Percentiles rank a stretch among this genome's conserved stretches.
Evolutionary conservation across 2,113 vertebrate species (phyloP).

Genomic region (Mustela nigripes): DNA sequence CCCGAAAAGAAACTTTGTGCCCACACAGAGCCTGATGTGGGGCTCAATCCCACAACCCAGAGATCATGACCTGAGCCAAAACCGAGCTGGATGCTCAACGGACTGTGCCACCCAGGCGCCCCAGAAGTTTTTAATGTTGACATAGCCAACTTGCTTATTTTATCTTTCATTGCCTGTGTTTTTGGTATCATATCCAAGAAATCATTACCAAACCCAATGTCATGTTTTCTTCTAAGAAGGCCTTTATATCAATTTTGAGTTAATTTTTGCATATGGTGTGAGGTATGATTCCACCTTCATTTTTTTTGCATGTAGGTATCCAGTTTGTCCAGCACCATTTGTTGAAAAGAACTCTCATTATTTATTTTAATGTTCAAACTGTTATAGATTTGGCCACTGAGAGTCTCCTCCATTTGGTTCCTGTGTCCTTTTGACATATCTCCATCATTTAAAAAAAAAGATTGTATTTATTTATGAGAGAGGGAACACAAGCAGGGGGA

Average conservation of each 20-base stretch:
- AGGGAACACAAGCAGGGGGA: no score
- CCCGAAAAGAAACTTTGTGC: background rate
- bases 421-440: background rate
- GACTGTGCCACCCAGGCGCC: background rate
- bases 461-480: no score
- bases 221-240: background rate
- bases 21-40: background rate
- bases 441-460: background rate
- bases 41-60: background rate
- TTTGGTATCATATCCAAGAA: background rate
- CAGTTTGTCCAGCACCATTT: background rate
- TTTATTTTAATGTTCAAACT: conserved; percentile 1
- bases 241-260: background rate
- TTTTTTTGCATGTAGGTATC: background rate
- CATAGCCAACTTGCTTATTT: background rate
- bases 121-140: background rate
- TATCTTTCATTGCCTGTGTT: background rate
- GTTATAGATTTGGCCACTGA: background rate
- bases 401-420: background rate
- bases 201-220: background rate
- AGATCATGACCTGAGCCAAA: background rate
- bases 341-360: background rate
- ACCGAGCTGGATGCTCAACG: background rate
- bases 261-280: background rate
- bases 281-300: background rate